A percentile compares a stretch with the other conserved stretches of the same genome.
phyloP scores from a whole-genome alignment of 2,113 vertebrate genomes.

The Phylloscopus trochiloides region DNA sequence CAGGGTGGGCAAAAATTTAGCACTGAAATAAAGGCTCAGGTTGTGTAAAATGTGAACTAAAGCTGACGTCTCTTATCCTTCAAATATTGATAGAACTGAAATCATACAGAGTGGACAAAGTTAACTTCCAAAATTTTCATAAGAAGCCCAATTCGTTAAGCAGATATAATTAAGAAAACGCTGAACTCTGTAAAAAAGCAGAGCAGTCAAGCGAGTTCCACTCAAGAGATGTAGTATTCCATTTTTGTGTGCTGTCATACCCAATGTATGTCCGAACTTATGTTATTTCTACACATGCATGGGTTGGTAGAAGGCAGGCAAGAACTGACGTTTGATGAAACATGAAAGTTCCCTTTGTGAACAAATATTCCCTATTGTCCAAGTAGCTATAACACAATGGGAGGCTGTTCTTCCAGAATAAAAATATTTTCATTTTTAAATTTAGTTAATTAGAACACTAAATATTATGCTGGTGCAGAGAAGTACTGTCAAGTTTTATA shows the following conservation, averaged over 20 bases:
- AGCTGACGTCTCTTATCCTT: not conserved
- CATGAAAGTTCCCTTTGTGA: not conserved
- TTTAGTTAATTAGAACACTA: not conserved
- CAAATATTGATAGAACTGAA: not conserved
- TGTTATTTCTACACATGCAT: rapidly evolving
- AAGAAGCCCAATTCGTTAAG: not conserved
- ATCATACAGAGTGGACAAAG: not conserved
- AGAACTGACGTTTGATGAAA: not conserved
- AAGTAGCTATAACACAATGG: not conserved
- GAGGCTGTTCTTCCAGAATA: not conserved
- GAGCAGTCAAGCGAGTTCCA: not conserved
- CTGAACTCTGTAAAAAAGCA: not conserved
- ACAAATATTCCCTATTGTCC: not conserved
- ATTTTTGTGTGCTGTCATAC: not conserved
- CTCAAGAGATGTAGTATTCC: not conserved
- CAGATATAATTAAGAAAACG: not conserved
- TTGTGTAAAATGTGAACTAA: not conserved
- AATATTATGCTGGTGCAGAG: not conserved
- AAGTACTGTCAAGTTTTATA: not conserved
- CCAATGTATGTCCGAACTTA: not conserved
- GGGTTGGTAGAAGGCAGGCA: not conserved
- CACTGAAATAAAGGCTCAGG: not conserved
- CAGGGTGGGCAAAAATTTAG: not conserved
- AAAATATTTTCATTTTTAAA: not conserved
- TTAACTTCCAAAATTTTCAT: not conserved